A percentile compares a stretch with the other conserved stretches of the same genome.
These are phyloP conservation scores for Sarcophilus harrisii DNA, from an alignment of 2,797 vertebrate genomes.

Conservation along the genomic window DNA sequence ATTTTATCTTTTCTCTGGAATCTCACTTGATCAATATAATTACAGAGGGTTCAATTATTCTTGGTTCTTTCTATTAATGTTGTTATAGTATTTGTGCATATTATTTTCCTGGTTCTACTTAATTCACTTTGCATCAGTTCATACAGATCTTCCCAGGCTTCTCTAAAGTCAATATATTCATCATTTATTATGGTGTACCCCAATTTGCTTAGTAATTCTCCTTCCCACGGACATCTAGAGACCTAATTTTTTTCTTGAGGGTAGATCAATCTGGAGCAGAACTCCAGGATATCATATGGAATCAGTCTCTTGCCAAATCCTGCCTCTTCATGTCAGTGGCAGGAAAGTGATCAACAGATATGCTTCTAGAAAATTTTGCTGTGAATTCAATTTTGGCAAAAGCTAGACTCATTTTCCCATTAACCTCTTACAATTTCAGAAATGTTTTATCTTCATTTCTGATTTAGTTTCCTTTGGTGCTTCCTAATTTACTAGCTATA, in stretches of 20 bases:
- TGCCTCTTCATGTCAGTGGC: neutral
- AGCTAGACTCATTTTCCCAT: neutral
- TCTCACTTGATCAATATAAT: neutral
- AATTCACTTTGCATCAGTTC: neutral
- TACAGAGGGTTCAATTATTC: neutral
- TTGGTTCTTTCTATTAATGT: neutral
- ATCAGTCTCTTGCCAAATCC: neutral
- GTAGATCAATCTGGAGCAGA: neutral
- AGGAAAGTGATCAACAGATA: neutral
- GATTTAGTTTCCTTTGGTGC: neutral
- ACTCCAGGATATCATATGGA: neutral
- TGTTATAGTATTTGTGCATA: neutral
- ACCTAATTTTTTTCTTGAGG: neutral
- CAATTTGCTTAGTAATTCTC: neutral
- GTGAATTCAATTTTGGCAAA: conserved; percentile 12
- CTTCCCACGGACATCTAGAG: neutral
- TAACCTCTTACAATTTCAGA: neutral
- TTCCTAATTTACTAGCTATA: neutral
- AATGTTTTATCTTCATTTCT: conserved; percentile 23
- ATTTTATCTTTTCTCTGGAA: neutral
- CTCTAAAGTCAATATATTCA: neutral
- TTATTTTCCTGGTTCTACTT: neutral
- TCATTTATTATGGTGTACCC: neutral
- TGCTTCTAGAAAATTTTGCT: conserved; percentile 29
- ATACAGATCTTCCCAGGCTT: neutral